These are phyloP conservation scores for Vanessa cardui DNA, from an alignment of 2,888 invertebrate genomes.

Conservation along the genomic window DNA sequence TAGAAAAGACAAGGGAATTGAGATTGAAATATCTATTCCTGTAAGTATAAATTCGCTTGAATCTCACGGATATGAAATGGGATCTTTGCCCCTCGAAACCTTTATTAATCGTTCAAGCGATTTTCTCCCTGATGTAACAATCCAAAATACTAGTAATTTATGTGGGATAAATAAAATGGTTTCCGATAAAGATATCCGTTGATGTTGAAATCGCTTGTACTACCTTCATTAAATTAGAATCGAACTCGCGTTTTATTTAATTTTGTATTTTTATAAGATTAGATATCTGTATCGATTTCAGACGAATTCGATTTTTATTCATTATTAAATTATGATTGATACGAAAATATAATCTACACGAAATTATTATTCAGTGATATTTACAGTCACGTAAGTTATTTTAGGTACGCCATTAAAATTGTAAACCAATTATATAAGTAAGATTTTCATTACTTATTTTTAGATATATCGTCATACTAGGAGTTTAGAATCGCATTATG, in stretches of 20 bases:
- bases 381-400: no score
- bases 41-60: neutral
- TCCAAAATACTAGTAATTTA: neutral
- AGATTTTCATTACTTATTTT: no score
- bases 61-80: neutral
- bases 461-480: no score
- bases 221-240: neutral
- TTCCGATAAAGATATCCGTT: neutral
- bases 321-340: no score
- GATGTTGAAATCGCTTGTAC: neutral
- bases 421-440: no score
- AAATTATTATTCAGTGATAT: no score
- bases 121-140: neutral
- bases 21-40: neutral
- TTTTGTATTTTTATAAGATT: no score
- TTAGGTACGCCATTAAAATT: no score
- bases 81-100: neutral
- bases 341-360: no score
- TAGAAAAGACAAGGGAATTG: conserved; percentile 6
- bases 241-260: neutral
- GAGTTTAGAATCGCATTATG: no score
- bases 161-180: neutral
- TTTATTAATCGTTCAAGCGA: conserved; percentile 3
- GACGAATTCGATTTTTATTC: no score
- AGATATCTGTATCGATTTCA: no score